These are phyloP conservation scores for Schizothorax lantsangensis DNA, from an alignment of 2,797 vertebrate species.

Conservation along the genomic window DNA sequence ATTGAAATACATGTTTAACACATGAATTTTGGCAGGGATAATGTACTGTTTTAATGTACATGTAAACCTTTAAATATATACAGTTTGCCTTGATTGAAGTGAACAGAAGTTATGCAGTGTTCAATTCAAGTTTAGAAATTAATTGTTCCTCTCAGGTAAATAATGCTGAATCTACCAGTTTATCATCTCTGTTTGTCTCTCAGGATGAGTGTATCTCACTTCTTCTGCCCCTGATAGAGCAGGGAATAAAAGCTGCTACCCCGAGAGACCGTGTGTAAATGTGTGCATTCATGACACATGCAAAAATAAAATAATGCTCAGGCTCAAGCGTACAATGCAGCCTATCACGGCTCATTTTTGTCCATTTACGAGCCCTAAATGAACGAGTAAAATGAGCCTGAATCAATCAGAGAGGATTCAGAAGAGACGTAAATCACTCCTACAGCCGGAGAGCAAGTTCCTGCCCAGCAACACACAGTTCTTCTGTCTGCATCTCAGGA, in stretches of 20 bases:
- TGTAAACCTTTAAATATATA: background rate
- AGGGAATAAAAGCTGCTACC: background rate
- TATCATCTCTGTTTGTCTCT: background rate
- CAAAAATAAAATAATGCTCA: background rate
- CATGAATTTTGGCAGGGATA: background rate
- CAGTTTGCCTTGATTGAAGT: background rate
- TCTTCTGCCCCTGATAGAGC: slow-evolving; percentile 17
- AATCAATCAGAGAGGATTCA: slow-evolving; percentile 31
- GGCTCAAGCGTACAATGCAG: background rate
- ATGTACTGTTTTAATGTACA: background rate
- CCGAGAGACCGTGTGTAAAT: background rate
- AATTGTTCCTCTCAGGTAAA: background rate
- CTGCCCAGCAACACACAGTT: slow-evolving; percentile 33
- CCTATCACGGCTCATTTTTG: background rate
- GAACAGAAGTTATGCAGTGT: background rate
- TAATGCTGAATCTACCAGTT: background rate
- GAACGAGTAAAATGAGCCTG: slow-evolving; percentile 34
- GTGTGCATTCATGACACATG: background rate
- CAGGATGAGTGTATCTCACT: background rate
- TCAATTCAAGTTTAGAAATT: background rate
- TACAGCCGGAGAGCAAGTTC: slow-evolving; percentile 11
- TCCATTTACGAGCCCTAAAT: slow-evolving; percentile 33
- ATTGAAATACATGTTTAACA: background rate
- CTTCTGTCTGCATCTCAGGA: slow-evolving; percentile 39
- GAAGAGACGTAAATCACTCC: slow-evolving; percentile 45